Conservation (phyloP, 2,888 invertebrate genomes). For the Tuberolachnus salignus region DNA sequence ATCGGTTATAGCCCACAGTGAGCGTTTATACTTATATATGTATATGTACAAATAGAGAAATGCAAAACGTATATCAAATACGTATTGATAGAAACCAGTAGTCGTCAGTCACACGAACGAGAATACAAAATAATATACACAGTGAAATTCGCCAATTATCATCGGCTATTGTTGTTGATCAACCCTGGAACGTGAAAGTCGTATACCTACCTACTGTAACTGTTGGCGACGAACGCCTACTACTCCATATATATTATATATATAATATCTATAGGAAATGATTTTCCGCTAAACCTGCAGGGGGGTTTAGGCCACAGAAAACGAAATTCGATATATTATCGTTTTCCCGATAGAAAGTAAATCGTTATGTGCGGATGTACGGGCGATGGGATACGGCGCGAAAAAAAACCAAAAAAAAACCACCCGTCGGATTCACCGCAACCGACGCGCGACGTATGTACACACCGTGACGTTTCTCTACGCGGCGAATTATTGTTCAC, state of each 20-base stretch:
- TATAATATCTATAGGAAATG: neutral
- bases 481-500: too few species aligned
- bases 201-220: neutral
- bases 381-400: neutral
- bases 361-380: conserved; percentile 10
- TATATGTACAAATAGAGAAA: conserved; percentile 11
- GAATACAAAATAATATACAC: conserved; percentile 29
- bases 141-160: conserved; percentile 54
- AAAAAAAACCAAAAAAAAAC: neutral
- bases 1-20: conserved; percentile 5
- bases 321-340: conserved; percentile 35
- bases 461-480: conserved; percentile 25
- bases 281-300: conserved; percentile 27
- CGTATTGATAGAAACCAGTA: conserved; percentile 38
- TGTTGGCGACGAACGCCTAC: conserved; percentile 18
- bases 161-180: conserved; percentile 54
- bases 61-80: conserved; percentile 35
- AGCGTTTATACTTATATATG: neutral
- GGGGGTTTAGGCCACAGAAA: conserved; percentile 5
- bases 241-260: too few species aligned
- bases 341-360: conserved; percentile 53
- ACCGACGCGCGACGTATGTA: conserved; percentile 8
- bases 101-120: neutral
- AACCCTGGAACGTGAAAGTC: conserved; percentile 56
- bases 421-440: conserved; percentile 31